Evolutionary conservation across 1,140 invertebrate genomes (phyloP).

Genomic region (Drosophila ananassae): DNA sequence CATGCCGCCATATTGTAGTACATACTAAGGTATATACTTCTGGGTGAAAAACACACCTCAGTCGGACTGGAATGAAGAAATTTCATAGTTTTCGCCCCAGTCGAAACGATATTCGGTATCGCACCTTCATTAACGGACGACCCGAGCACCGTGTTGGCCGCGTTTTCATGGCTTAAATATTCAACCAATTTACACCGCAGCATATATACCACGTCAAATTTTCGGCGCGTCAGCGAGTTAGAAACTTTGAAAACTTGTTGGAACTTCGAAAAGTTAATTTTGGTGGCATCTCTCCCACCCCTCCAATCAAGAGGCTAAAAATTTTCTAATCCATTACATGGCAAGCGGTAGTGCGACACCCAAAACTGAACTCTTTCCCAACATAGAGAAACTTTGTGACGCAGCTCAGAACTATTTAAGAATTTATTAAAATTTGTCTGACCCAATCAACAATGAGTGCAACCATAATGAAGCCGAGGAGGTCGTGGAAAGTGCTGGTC

Average conservation of each 20-base stretch:
- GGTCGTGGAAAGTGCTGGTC: slow-evolving; percentile 25
- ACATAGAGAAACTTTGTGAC: slow-evolving; percentile 13
- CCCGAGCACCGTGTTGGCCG: slow-evolving; percentile 69
- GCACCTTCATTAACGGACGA: slow-evolving; percentile 80
- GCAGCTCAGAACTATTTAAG: slow-evolving; percentile 48
- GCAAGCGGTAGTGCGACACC: slow-evolving; percentile 21
- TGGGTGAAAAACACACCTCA: slow-evolving; percentile 35
- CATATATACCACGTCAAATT: not conserved
- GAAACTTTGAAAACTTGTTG: slow-evolving; percentile 16
- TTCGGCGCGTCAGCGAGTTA: slow-evolving; percentile 32
- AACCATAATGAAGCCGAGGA: slow-evolving; percentile 35
- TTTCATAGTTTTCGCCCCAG: slow-evolving; percentile 81
- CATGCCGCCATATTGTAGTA: slow-evolving; percentile 5
- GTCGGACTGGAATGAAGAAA: slow-evolving; percentile 74
- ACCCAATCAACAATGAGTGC: slow-evolving; percentile 52
- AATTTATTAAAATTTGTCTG: slow-evolving; percentile 58
- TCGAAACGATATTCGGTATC: slow-evolving; percentile 76
- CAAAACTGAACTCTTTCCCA: slow-evolving; percentile 23
- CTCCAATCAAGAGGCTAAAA: slow-evolving; percentile 7
- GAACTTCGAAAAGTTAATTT: slow-evolving; percentile 37
- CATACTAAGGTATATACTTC: not conserved
- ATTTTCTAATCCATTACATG: slow-evolving; percentile 47
- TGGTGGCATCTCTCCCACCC: not conserved
- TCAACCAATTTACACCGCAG: slow-evolving; percentile 23
- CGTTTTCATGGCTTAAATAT: slow-evolving; percentile 55